Percentiles rank a stretch among this genome's conserved stretches.
phyloP scores from a whole-genome alignment of 2,888 invertebrate species.

The Chalcosyrphus nemorum region DNA sequence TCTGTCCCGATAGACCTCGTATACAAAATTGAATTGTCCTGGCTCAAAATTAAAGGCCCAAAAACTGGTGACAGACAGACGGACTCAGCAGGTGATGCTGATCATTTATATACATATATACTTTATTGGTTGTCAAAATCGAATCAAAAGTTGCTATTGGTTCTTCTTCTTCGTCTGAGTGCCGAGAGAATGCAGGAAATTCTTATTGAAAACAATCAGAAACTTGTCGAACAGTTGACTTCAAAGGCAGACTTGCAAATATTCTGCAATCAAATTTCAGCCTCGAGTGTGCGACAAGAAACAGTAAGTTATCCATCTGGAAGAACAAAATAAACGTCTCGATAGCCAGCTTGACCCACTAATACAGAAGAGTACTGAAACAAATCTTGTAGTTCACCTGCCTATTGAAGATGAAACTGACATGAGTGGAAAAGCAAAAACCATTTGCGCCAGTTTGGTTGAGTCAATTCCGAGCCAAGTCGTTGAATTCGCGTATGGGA shows the following conservation, averaged over 20 bases:
- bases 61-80: no score
- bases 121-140: no score
- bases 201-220: conserved; percentile 14
- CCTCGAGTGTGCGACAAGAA: conserved; percentile 5
- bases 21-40: no score
- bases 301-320: neutral
- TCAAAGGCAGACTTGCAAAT: conserved; percentile 20
- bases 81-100: no score
- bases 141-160: conserved; percentile 6
- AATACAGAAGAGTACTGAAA: neutral
- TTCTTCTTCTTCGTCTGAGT: neutral
- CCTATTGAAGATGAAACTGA: conserved; percentile 7
- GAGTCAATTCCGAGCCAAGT: neutral
- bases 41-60: no score
- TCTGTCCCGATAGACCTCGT: no score
- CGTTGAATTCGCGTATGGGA: conserved; percentile 3
- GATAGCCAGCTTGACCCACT: conserved; percentile 8
- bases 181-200: conserved; percentile 21
- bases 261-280: conserved; percentile 1
- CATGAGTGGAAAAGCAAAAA: conserved; percentile 18
- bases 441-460: conserved; percentile 16
- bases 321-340: conserved; percentile 7
- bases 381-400: conserved; percentile 16
- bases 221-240: conserved; percentile 1
- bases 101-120: no score